Base-by-base conservation (phyloP, 2,113 vertebrate genomes). In the Quiscalus mexicanus region DNA sequence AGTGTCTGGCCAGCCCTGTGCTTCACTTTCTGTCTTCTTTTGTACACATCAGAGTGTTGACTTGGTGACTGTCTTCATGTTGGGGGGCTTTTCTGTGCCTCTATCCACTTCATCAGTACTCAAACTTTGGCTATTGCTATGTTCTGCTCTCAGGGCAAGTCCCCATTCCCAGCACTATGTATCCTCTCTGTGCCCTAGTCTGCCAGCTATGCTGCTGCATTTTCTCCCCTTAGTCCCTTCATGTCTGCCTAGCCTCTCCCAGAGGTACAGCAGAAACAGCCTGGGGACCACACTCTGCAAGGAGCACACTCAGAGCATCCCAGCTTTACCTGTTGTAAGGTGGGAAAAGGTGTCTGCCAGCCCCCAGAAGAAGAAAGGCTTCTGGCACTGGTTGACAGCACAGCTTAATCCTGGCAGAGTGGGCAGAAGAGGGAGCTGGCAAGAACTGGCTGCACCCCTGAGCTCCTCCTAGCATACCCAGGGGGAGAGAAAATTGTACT, bases 231-330 rank as follows among this genome's bases (percentile, higher is more conserved):
- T 41, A 20, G 21, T n/a, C 4, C 6, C 22, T 18, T 59, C 2
- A 2, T 52, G 15, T 27, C 59, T 92, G 31, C n/a, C 39, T 27
- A 22, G 18, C 15, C 31, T 53, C 22, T 65, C 28, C 39, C 65
- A 59, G 31, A 73, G 42, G 11, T 20, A 10, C 2, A 6, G 14
- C 35, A 65, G 15, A 22, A 80, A 20, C 14, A 52, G 5, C 24
- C 23, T 0, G 0, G 35, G 25, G 35, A 79, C 23, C 30, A 45
- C 0, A 6, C 4, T n/a, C n/a, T 56, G 23, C 1, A 4, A 60
- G 58, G 27, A 35, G 15, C 49, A n/a, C 27, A 2, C 39, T 42
- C 24, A 35, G 24, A 88, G 7, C 35, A 60, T 41, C 53, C 31
- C 53, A 31, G 7, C 7, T 56, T 68, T 59, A 55, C 53, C 67